These are phyloP conservation scores for Kryptolebias marmoratus DNA, from an alignment of 2,113 vertebrate genomes.

Conservation along the genomic window DNA sequence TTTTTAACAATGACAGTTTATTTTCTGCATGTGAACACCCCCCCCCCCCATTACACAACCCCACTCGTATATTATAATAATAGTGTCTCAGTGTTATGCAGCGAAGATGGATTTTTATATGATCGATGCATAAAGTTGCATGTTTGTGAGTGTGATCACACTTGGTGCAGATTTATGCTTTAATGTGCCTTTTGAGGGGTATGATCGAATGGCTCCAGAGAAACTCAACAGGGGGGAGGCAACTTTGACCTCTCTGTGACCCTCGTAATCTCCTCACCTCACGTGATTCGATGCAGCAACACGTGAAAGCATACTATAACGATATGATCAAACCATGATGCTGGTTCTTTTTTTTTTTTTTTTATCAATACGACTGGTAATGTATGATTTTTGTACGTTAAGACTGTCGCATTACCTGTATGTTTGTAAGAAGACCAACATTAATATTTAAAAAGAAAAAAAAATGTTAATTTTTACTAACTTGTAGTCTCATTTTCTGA, in stretches of 20 bases:
- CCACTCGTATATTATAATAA: neutral
- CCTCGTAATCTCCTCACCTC: constrained; percentile 34
- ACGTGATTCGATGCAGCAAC: constrained; percentile 49
- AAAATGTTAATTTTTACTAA: constrained; percentile 74
- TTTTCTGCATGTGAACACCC: constrained; percentile 14
- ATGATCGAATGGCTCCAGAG: constrained; percentile 56
- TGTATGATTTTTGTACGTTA: constrained; percentile 62
- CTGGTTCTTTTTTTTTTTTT: constrained; percentile 53
- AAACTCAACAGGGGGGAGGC: constrained; percentile 46
- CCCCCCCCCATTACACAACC: constrained; percentile 20
- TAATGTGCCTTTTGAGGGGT: constrained; percentile 41
- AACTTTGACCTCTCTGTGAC: constrained; percentile 64
- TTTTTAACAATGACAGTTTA: constrained; percentile 15
- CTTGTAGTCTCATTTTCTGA: constrained; percentile 79
- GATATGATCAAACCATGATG: constrained; percentile 31
- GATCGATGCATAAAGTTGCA: constrained; percentile 2
- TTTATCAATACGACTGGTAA: constrained; percentile 35
- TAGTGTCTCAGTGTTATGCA: constrained; percentile 1
- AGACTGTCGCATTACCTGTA: constrained; percentile 62
- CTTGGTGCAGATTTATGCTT: constrained; percentile 7
- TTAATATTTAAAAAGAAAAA: constrained; percentile 67
- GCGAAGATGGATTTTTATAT: neutral
- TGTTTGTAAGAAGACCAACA: constrained; percentile 72
- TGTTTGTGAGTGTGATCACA: constrained; percentile 11
- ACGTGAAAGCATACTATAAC: constrained; percentile 26